Evolutionary conservation across 1,140 invertebrate species (phyloP), one percentile per base, ranked within the genome.

Genomic region (Drosophila arizonae): DNA sequence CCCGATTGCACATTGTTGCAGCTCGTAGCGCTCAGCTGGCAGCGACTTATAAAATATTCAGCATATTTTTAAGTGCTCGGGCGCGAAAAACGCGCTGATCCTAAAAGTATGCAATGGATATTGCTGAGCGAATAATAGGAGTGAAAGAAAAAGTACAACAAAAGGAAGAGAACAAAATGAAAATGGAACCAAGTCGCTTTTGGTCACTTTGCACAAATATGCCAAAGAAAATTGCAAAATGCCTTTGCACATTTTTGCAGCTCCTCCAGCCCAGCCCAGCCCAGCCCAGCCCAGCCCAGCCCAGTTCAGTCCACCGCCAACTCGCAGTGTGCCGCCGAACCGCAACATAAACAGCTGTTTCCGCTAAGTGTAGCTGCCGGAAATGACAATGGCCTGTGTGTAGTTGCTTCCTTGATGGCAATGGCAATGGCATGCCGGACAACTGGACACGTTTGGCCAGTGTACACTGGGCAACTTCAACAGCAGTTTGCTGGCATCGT

Each of bases 11-110:
- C 62, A 82, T 79, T 76, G 76, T 68, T 73, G n/a, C 75, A 56
- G 55, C 65, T 65, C 66, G 69, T 63, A 26, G 13, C 48, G 24
- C 28, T 26, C 4, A 17, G 48, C 48, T 26, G 72, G 62, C 28
- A 39, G 63, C 41, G 46, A 33, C 62, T 76, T 61, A 82, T 86
- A 67, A 81, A 86, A 86, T 82, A 86, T 86, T 64, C 69, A 86
- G 60, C 72, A 87, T 87, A 86, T 63, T 86, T 88, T 86, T 86
- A 86, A 88, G 84, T 86, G 84, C 84, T 79, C 64, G 51, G 58
- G 61, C 76, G 82, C 76, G 71, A 74, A 82, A 73, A 76, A 82
- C 72, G 55, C 72, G 67, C 50, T 71, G 76, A 79, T 87, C 76
- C 82, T 86, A 86, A 79, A 70, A 86, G 81, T 86, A 79, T 78